A percentile compares a stretch with the other conserved stretches of the same genome.
phyloP scores from a whole-genome alignment of 1,140 invertebrate species.

The Drosophila pruinosa region DNA sequence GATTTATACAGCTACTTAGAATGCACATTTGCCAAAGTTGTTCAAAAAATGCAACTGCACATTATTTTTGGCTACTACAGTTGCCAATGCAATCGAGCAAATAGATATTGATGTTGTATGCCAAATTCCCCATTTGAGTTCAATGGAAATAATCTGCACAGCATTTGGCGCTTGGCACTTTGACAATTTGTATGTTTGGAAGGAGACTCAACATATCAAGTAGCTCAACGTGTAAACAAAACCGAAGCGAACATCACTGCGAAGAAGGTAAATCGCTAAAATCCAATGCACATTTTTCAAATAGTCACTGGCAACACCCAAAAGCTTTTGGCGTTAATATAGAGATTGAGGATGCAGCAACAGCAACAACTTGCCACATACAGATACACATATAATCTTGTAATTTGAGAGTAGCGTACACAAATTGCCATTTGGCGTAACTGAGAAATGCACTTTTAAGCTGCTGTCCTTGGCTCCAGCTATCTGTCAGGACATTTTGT shows the following conservation, averaged over 20 bases:
- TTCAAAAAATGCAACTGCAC: not conserved
- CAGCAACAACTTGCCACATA: slow-evolving; percentile 17
- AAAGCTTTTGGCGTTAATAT: slow-evolving; percentile 60
- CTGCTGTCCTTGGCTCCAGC: slow-evolving; percentile 52
- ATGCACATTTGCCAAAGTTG: not conserved
- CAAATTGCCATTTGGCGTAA: slow-evolving; percentile 75
- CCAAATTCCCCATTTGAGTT: slow-evolving; percentile 30
- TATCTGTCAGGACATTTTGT: slow-evolving; percentile 66
- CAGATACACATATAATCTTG: slow-evolving; percentile 26
- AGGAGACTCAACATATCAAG: slow-evolving; percentile 31
- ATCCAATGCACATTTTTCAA: slow-evolving; percentile 74
- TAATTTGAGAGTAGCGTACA: slow-evolving; percentile 57
- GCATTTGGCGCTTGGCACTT: slow-evolving; percentile 70
- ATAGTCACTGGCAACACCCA: slow-evolving; percentile 42
- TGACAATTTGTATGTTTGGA: slow-evolving; percentile 62
- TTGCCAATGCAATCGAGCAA: slow-evolving; percentile 44
- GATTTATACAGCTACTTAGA: slow-evolving; percentile 14
- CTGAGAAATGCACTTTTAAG: slow-evolving; percentile 80
- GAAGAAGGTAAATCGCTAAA: slow-evolving; percentile 64
- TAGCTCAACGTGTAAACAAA: slow-evolving; percentile 45
- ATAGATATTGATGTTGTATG: slow-evolving; percentile 69
- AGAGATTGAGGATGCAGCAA: slow-evolving; percentile 37
- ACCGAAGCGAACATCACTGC: slow-evolving; percentile 13
- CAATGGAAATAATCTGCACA: slow-evolving; percentile 34
- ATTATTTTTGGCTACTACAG: slow-evolving; percentile 20